phyloP scores from a whole-genome alignment of 1,140 invertebrate genomes.

The Zaprionus ornatus region DNA sequence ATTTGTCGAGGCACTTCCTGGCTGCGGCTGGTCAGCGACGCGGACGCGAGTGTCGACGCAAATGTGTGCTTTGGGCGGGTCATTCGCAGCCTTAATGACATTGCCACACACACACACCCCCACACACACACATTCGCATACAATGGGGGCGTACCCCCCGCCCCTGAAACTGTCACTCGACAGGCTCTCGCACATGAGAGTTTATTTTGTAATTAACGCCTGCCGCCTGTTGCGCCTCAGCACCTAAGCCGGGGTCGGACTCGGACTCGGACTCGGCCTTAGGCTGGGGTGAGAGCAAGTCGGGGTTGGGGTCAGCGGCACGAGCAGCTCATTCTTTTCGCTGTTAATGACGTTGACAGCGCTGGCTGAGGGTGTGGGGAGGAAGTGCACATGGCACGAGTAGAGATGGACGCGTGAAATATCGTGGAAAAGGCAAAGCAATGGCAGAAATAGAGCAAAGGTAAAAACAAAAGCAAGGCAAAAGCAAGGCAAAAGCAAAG shows the following conservation, averaged over 20 bases:
- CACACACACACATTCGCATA: slow-evolving; percentile 8
- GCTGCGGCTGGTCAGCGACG: slow-evolving; percentile 62
- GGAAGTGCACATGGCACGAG: background rate
- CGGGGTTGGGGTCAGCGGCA: background rate
- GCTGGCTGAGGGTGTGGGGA: slow-evolving; percentile 19
- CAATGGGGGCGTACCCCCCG: slow-evolving; percentile 20
- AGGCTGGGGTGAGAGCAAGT: slow-evolving; percentile 14
- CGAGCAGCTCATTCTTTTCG: slow-evolving; percentile 49
- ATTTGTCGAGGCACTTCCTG: slow-evolving; percentile 82
- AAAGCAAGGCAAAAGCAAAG: background rate
- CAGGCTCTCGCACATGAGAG: slow-evolving; percentile 55
- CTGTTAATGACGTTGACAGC: slow-evolving; percentile 81
- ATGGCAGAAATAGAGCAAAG: background rate
- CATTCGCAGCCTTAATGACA: slow-evolving; percentile 79
- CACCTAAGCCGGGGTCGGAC: slow-evolving; percentile 48
- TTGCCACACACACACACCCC: slow-evolving; percentile 42
- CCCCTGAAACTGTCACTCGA: slow-evolving; percentile 7
- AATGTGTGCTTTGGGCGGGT: slow-evolving; percentile 80
- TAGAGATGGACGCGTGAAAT: slow-evolving; percentile 6
- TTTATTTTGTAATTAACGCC: slow-evolving; percentile 84
- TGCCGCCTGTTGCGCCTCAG: slow-evolving; percentile 72
- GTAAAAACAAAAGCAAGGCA: background rate
- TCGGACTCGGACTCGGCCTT: background rate
- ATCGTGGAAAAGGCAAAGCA: background rate
- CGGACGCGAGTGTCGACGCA: slow-evolving; percentile 58